These are phyloP conservation scores for Zaprionus ornatus DNA, from an alignment of 1,140 invertebrate species.

Conservation along the genomic window DNA sequence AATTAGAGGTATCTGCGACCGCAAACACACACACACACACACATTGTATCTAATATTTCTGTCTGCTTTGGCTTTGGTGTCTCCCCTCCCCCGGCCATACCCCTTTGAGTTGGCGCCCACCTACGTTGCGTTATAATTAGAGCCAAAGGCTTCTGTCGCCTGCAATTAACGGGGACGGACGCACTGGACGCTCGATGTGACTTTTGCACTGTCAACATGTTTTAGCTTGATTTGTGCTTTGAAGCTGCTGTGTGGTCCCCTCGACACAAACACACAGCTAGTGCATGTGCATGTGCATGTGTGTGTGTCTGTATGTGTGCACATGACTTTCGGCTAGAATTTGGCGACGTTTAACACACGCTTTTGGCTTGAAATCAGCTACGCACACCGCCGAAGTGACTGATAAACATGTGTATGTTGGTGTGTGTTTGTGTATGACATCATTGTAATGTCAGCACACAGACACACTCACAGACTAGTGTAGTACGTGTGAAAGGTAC, in stretches of 20 bases:
- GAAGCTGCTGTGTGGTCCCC: slow-evolving; percentile 57
- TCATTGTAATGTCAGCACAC: slow-evolving; percentile 28
- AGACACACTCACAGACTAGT: neutral
- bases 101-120: slow-evolving; percentile 57
- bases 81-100: no score
- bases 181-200: slow-evolving; percentile 47
- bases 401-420: neutral
- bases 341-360: neutral
- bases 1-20: slow-evolving; percentile 66
- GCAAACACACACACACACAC: slow-evolving; percentile 4
- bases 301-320: neutral
- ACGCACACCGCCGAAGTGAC: neutral
- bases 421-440: slow-evolving; percentile 27
- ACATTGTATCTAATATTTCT: slow-evolving; percentile 16
- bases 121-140: slow-evolving; percentile 77
- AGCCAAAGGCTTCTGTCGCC: slow-evolving; percentile 72
- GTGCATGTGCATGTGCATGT: neutral
- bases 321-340: neutral
- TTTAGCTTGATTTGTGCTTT: slow-evolving; percentile 72
- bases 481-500: neutral
- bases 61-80: slow-evolving; percentile 47
- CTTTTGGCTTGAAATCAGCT: neutral
- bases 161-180: slow-evolving; percentile 62
- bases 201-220: slow-evolving; percentile 39
- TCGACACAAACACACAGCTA: neutral